Evolutionary conservation across 1,140 invertebrate genomes (phyloP).

Genomic region (Solen grandis): DNA sequence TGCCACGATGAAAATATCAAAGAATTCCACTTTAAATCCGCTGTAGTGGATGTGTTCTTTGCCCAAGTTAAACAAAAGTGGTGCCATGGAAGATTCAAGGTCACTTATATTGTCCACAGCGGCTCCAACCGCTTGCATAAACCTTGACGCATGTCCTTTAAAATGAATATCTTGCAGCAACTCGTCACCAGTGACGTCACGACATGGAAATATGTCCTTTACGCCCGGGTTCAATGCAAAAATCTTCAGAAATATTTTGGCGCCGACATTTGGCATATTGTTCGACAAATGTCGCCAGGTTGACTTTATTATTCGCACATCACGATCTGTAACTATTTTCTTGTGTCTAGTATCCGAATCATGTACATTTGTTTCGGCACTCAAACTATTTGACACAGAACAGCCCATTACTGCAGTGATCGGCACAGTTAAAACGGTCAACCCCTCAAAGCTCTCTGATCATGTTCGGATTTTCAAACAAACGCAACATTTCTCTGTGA

Average conservation of each 20-base stretch:
- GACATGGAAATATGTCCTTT: constrained; percentile 66
- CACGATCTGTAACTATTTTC: constrained; percentile 22
- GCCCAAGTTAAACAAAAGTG: constrained; percentile 61
- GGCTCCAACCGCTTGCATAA: constrained; percentile 70
- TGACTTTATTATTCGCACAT: constrained; percentile 59
- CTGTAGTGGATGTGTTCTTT: constrained; percentile 63
- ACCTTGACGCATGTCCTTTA: constrained; percentile 67
- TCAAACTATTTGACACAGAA: neutral
- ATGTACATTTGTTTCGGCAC: neutral
- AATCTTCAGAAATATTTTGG: constrained; percentile 65
- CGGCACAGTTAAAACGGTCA: no score
- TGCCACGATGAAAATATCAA: constrained; percentile 60
- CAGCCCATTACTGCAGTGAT: no score
- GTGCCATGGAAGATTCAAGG: constrained; percentile 50
- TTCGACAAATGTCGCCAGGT: constrained; percentile 64
- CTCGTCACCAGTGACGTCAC: constrained; percentile 51
- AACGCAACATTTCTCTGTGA: no score
- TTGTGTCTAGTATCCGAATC: neutral
- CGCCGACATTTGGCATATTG: constrained; percentile 60
- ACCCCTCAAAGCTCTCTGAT: no score
- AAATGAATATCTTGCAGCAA: constrained; percentile 59
- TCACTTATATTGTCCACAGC: constrained; percentile 69
- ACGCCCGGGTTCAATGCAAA: constrained; percentile 65
- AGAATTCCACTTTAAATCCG: constrained; percentile 64
- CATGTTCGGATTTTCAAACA: no score